phyloP scores from a whole-genome alignment of 2,113 vertebrate genomes.

The Hippopotamus amphibius region DNA sequence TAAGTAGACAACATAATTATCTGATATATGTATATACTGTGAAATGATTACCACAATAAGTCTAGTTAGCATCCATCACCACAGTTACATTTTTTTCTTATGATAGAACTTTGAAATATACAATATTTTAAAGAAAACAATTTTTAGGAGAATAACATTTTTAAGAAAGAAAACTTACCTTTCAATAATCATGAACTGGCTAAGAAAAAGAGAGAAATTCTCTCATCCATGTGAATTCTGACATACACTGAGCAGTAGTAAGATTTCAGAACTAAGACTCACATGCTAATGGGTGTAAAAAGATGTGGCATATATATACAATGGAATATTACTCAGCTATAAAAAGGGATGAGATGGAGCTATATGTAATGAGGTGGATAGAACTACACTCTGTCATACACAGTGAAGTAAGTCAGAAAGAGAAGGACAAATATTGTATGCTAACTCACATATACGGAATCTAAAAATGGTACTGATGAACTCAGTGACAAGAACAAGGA shows the following conservation, averaged over 20 bases:
- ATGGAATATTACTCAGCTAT: no score
- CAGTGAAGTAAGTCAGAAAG: no score
- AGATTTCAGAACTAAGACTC: neutral
- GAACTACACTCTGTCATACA: no score
- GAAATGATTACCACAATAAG: neutral
- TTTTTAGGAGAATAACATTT: constrained; percentile 1
- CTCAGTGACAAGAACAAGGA: no score
- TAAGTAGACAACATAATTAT: neutral
- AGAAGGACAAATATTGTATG: no score
- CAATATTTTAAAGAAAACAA: neutral
- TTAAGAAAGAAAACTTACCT: constrained; percentile 44
- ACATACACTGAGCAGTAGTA: neutral
- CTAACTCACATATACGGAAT: no score
- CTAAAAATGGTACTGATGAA: no score
- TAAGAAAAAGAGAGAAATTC: neutral
- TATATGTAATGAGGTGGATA: no score
- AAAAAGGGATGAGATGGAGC: no score
- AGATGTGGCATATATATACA: no score
- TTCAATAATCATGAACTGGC: neutral
- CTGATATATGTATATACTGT: neutral
- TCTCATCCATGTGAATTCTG: neutral
- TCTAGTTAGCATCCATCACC: neutral
- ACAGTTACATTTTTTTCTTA: neutral
- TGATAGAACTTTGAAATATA: neutral
- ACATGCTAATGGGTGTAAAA: neutral